Base-by-base conservation (phyloP, 1,140 invertebrate genomes). In the Philotrypesis tridentata region DNA sequence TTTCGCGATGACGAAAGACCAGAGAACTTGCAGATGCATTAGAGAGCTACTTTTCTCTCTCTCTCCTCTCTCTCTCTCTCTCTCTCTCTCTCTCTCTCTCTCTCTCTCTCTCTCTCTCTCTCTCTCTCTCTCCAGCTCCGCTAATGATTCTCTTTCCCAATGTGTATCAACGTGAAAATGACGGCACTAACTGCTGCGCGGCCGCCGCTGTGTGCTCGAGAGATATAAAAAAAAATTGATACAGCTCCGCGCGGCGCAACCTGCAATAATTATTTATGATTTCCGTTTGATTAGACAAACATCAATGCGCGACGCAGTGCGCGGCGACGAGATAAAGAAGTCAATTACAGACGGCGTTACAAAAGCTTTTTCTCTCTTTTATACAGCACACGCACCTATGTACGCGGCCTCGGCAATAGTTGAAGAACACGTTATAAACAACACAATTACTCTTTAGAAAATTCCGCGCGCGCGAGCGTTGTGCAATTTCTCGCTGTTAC, bases 351-450 rank as follows among this genome's bases (percentile, higher is more conserved):
- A 21, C 48, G 17, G 21, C 48, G 48, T 55, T 55, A 55, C 5
- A 55, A 55, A 55, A 55, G 21, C 48, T 55, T 17, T 48, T 48
- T 48, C 43, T 48, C 43, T 48, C 43, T 48, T 17, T 5, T 6
- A 17, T 43, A 9, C 12, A 43, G 40, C 40, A 17, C 48, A 7
- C 21, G 48, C 48, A 7, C 48, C 48, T 55, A 65, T n/a, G n/a
- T n/a, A n/a, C n/a, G n/a, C 63, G 23, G 8, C 67, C 29, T 70
- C 67, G 31, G 31, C 21, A 37, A 37, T 37, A 31, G 67, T 70
- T 70, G 29, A 29, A 11, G 33, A 70, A 37, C 67, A 17, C 67
- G 67, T 37, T 70, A 70, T 70, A 31, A 70, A 70, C 67, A 70
- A 70, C 31, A 70, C 25, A 70, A 29, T 70, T 29, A 70, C 29